These are phyloP conservation scores for Parnassius apollo DNA, from an alignment of 2,888 invertebrate genomes.

Conservation along the genomic window DNA sequence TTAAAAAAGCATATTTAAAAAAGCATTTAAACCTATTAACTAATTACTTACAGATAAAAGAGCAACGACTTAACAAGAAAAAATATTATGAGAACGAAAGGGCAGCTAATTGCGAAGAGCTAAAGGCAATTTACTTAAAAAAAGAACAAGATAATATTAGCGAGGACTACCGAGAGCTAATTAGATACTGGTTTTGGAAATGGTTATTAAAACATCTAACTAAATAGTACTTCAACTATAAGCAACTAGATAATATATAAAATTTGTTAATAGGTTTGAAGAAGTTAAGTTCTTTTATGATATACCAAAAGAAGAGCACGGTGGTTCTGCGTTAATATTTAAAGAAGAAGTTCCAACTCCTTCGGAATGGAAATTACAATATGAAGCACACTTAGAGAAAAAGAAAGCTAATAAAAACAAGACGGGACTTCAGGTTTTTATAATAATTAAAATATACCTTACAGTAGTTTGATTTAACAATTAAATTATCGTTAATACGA, in stretches of 20 bases:
- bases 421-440: constrained; percentile 34
- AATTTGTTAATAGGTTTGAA: constrained; percentile 48
- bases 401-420: constrained; percentile 51
- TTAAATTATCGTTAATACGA: no score
- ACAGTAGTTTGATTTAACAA: no score
- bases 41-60: constrained; percentile 17
- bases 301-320: constrained; percentile 50
- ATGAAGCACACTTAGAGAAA: constrained; percentile 43
- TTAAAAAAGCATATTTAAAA: background rate
- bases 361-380: constrained; percentile 53
- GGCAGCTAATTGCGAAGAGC: constrained; percentile 34
- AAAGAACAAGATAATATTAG: constrained; percentile 40
- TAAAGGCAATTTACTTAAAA: constrained; percentile 43
- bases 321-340: constrained; percentile 51
- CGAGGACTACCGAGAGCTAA: constrained; percentile 53
- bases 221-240: background rate
- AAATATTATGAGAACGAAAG: constrained; percentile 43
- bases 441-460: background rate
- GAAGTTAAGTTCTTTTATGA: constrained; percentile 51
- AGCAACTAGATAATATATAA: background rate
- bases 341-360: constrained; percentile 54
- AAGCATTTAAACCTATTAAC: background rate
- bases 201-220: constrained; percentile 44
- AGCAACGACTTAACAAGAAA: constrained; percentile 18
- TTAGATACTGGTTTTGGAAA: constrained; percentile 58